A percentile compares a stretch with the other conserved stretches of the same genome.
Evolutionary conservation across 2,888 invertebrate genomes (phyloP).

Genomic region (Prostheceraeus crozeri): DNA sequence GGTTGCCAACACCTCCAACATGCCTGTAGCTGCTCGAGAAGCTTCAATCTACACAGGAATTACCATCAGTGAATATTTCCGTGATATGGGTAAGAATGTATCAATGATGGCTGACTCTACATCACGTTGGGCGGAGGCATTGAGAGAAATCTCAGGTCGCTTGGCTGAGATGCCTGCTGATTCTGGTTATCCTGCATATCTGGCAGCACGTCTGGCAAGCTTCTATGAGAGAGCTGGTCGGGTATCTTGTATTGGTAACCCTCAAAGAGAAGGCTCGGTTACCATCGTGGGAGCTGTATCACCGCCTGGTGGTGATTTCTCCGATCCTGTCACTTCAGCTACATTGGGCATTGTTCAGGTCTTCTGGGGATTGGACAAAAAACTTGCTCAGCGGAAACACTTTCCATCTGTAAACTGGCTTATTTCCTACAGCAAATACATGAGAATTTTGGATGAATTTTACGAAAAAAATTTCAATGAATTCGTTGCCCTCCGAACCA

Average conservation of each 20-base stretch:
- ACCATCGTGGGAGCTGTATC: conserved; percentile 99
- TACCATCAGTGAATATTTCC: conserved; percentile 97
- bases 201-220: conserved; percentile 88
- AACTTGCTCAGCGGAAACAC: conserved; percentile 95
- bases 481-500: conserved; percentile 90
- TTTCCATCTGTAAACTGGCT: conserved; percentile 99
- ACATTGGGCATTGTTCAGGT: conserved; percentile 97
- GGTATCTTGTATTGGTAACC: conserved; percentile 91
- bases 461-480: conserved; percentile 96
- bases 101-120: conserved; percentile 99
- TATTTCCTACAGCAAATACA: conserved; percentile 97
- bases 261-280: conserved; percentile 87
- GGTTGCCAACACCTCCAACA: conserved; percentile 99
- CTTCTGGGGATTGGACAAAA: conserved; percentile 98
- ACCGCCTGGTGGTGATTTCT: conserved; percentile 99
- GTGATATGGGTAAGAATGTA: conserved; percentile 94
- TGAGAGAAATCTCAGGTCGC: conserved; percentile 97
- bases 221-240: conserved; percentile 99
- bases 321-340: conserved; percentile 97
- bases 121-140: conserved; percentile 98
- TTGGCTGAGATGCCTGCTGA: conserved; percentile 98
- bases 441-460: conserved; percentile 93
- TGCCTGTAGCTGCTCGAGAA: conserved; percentile 99
- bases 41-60: conserved; percentile 99
- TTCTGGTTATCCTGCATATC: conserved; percentile 93